Percentiles rank a stretch among this genome's conserved stretches.
Conservation (phyloP, 2,797 vertebrate genomes). For the Aratinga solstitialis region DNA sequence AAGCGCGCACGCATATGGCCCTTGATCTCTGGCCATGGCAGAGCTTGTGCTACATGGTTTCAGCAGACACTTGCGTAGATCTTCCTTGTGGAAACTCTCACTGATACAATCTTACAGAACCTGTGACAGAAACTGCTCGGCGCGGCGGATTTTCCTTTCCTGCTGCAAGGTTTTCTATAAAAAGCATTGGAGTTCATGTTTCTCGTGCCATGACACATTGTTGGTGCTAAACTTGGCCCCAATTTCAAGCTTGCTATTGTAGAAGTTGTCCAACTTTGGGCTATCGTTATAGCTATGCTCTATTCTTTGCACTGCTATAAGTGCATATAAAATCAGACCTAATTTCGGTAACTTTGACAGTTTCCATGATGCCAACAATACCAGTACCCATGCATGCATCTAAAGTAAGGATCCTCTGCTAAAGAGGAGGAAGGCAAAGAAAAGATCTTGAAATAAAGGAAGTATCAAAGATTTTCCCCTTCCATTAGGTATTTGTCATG, state of each 20-base stretch:
- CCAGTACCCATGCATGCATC: background rate
- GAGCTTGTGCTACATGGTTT: background rate
- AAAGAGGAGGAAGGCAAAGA: background rate
- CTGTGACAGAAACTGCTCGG: rapidly evolving
- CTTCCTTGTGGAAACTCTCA: background rate
- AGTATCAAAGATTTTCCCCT: background rate
- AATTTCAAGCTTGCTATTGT: background rate
- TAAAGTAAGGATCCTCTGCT: background rate
- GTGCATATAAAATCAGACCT: background rate
- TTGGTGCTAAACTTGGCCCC: background rate
- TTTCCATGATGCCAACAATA: background rate
- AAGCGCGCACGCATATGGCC: rapidly evolving
- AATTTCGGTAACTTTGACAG: background rate
- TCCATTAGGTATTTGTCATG: background rate
- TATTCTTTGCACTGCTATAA: background rate
- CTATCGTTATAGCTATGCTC: background rate
- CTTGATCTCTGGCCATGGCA: background rate
- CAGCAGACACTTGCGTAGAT: background rate
- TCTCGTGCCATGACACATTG: rapidly evolving
- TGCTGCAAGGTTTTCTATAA: background rate
- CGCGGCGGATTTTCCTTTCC: background rate
- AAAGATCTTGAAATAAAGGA: background rate
- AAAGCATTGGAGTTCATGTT: background rate
- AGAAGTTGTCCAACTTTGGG: background rate
- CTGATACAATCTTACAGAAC: background rate